Evolutionary conservation across 2,888 invertebrate genomes (phyloP), one percentile per base, ranked within the genome.

Genomic region (Andrena hattorfiana): DNA sequence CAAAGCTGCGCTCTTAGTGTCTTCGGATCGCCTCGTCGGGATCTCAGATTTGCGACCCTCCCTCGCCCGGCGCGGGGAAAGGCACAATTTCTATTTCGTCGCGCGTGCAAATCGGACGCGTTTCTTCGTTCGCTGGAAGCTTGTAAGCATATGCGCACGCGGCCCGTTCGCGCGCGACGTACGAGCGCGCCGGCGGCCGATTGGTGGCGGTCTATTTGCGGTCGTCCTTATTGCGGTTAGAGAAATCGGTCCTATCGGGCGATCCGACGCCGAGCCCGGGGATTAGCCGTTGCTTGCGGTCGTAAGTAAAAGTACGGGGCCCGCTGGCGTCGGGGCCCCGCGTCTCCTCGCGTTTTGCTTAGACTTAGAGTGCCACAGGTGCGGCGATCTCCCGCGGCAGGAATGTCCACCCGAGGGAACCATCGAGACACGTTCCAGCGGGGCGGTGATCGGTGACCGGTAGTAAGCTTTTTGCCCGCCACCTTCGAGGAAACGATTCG

Each of bases 1-100:
- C 90, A 92, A 87, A 91, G 87, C 90, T 88, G 81, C 78, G 80
- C 85, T 87, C 86, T 91, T 91, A 90, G 84, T 87, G 84, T 76
- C 69, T 77, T 20, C n/a, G 68, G 74, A 75, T 73, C 77, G 51
- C 66, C 35, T 2, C 10, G 73, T 77, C 16, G 72, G 64, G 76
- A 81, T 81, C 79, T 72, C 54, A 73, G 23, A 54, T 54, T 66
- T 10, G 56, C 56, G 7, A 56, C 23, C 23, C 26, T 26, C 4
- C 23, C 23, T 1, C 56, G 23, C 4, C 20, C 56, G 56, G 56
- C 23, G 10, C 23, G 23, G 16, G 20, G 62, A 54, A 64, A 64
- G 8, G 28, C 32, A n/a, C 32, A 35, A 5, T 63, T 28, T 60
- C 20, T 59, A 35, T 80, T 74, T 23, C 26, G 32, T 74, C 42